Conservation (phyloP, 2,113 vertebrate genomes). For the Pseudorasbora parva region DNA sequence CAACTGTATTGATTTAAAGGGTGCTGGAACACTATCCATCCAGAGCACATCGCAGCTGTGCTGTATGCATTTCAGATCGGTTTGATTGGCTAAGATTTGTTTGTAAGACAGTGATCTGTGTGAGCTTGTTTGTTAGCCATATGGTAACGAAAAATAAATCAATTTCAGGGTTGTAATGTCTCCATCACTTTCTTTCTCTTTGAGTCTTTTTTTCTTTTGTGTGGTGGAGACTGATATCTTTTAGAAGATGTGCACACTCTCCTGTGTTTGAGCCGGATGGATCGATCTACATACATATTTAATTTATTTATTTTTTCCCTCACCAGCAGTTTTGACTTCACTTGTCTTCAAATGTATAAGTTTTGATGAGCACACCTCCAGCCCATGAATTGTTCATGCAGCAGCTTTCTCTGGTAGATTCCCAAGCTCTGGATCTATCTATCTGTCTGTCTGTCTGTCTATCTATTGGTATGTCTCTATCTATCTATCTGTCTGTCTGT, state of each 20-base stretch:
- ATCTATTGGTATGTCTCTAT: too few relatives aligned
- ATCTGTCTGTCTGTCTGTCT: not conserved
- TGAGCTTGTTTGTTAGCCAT: constrained; percentile 5
- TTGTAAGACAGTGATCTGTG: constrained; percentile 15
- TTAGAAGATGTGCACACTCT: constrained; percentile 27
- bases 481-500: not conserved
- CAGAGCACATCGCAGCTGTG: not conserved
- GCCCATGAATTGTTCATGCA: not conserved
- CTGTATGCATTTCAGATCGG: not conserved
- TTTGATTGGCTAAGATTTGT: not conserved
- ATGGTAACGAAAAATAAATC: not conserved
- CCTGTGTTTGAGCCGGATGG: constrained; percentile 37
- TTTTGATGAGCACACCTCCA: not conserved
- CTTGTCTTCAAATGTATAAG: not conserved
- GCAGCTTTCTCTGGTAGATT: not conserved
- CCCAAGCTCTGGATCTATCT: too few relatives aligned
- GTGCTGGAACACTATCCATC: not conserved
- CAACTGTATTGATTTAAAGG: constrained; percentile 18
- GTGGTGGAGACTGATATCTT: constrained; percentile 34
- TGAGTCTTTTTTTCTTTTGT: constrained; percentile 18
- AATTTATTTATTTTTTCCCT: constrained; percentile 44
- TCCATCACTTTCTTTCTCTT: constrained; percentile 22
- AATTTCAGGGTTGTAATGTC: not conserved
- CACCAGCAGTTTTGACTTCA: constrained; percentile 26
- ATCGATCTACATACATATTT: constrained; percentile 57